Conservation (phyloP, 2,797 vertebrate species). For the Rhinoraja longicauda region DNA sequence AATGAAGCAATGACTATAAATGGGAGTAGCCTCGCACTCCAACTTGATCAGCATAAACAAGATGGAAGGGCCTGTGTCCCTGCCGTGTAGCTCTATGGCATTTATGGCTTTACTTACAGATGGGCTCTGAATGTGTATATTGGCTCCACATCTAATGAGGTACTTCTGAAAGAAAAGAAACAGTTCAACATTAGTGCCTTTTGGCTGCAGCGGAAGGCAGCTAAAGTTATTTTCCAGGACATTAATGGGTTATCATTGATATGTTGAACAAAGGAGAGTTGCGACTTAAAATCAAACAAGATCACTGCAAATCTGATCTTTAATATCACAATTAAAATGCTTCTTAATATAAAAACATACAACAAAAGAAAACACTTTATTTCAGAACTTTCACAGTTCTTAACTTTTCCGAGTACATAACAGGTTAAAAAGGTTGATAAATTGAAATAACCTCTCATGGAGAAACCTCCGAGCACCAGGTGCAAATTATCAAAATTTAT, state of each 20-base stretch:
- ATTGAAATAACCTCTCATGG: neutral
- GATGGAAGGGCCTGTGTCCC: too few relatives aligned
- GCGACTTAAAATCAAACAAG: neutral
- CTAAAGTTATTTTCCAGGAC: neutral
- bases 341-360: neutral
- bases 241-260: neutral
- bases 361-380: neutral
- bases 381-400: neutral
- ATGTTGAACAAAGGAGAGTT: neutral
- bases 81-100: neutral
- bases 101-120: conserved; percentile 67
- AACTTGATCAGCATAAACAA: too few relatives aligned
- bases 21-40: too few relatives aligned
- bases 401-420: neutral
- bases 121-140: conserved; percentile 98
- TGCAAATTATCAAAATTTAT: neutral
- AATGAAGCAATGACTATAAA: too few relatives aligned
- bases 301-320: neutral
- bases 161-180: conserved; percentile 72
- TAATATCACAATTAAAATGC: neutral
- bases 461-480: neutral
- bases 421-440: neutral
- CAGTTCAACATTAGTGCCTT: neutral
- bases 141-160: conserved; percentile 97
- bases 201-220: neutral